Evolutionary conservation across 2,888 invertebrate genomes (phyloP).

Genomic region (Rotaria macrura): DNA sequence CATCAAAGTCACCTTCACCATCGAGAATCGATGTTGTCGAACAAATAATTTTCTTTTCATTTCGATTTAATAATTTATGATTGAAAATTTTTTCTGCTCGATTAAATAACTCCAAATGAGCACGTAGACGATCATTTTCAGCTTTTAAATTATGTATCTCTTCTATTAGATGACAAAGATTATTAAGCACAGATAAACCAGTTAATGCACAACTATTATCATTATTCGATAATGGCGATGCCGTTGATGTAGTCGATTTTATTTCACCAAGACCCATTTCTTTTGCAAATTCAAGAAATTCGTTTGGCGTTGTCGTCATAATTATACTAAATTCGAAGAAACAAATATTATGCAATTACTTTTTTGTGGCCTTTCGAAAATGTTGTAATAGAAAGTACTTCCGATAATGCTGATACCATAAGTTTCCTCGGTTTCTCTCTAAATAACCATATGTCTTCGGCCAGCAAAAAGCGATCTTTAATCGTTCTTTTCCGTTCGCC

Average conservation of each 20-base stretch:
- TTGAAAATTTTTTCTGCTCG: background rate
- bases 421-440: background rate
- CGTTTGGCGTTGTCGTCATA: background rate
- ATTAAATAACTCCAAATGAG: background rate
- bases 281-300: background rate
- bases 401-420: background rate
- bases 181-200: background rate
- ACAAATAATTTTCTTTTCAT: background rate
- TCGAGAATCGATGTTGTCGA: background rate
- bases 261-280: background rate
- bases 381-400: background rate
- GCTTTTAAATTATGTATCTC: background rate
- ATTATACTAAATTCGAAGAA: background rate
- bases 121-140: slow-evolving; percentile 1
- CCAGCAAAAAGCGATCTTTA: background rate
- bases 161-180: background rate
- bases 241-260: background rate
- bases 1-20: background rate
- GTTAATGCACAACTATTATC: background rate
- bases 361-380: background rate
- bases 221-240: background rate
- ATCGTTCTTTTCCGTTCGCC: background rate
- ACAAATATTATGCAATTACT: background rate
- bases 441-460: background rate
- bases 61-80: background rate